Percentiles rank a stretch among this genome's conserved stretches.
These are phyloP conservation scores for Lysandra coridon DNA, from an alignment of 2,888 invertebrate genomes.

Conservation along the genomic window DNA sequence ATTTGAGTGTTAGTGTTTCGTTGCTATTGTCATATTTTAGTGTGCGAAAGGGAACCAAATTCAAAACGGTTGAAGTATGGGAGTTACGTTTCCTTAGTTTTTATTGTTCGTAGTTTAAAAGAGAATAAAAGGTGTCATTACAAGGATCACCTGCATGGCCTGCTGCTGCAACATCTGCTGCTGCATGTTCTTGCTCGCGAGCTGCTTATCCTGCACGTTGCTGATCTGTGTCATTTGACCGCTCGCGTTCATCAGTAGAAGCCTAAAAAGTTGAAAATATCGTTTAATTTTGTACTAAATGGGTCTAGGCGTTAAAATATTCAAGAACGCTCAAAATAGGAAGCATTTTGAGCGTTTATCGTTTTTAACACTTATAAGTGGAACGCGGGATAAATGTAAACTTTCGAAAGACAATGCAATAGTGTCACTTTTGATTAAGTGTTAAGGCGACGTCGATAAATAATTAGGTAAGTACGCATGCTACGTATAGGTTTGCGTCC, in stretches of 20 bases:
- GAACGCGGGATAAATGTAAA: too few species aligned
- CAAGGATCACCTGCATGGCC: constrained; percentile 57
- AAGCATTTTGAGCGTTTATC: too few species aligned
- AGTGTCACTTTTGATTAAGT: too few species aligned
- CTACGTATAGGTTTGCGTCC: not conserved
- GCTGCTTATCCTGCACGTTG: constrained; percentile 77
- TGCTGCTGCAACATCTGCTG: constrained; percentile 68
- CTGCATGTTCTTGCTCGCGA: constrained; percentile 74
- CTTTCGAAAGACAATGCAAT: too few species aligned
- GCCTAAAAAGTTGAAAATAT: constrained; percentile 51
- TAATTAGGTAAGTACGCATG: too few species aligned
- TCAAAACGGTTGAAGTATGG: too few species aligned
- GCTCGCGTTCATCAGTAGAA: constrained; percentile 80
- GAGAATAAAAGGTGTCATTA: constrained; percentile 35
- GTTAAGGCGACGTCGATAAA: too few species aligned
- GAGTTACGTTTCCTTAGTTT: too few species aligned
- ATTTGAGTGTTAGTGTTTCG: too few species aligned
- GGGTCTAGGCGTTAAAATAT: not conserved
- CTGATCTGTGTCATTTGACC: constrained; percentile 79
- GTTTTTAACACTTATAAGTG: too few species aligned
- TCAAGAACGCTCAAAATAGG: not conserved
- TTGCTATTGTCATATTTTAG: too few species aligned
- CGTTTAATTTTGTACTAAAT: constrained; percentile 11
- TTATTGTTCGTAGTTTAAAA: not conserved
- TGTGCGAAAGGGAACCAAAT: too few species aligned